Base-by-base conservation (phyloP, 2,113 vertebrate genomes). In the Pogona vitticeps region DNA sequence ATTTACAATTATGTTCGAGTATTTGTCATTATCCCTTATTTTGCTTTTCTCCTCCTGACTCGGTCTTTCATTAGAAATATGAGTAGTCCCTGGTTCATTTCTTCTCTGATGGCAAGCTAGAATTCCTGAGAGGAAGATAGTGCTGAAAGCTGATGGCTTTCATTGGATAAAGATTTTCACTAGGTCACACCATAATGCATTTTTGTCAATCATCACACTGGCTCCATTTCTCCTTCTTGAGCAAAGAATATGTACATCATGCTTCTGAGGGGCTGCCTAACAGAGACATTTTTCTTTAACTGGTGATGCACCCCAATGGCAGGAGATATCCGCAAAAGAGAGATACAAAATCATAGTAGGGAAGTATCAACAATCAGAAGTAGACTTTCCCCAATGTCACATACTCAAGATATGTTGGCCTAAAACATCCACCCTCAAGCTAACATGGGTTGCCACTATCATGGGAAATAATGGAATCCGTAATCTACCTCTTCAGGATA, bases 211-310 rank as follows among this genome's bases (percentile, higher is more conserved):
- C 33, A 0, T 63, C 88, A 14, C n/a, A 28, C 14, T 38, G 1
- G 0, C 76, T 90, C n/a, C 42, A 52, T 85, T 70, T 40, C 14
- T 46, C 58, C 89, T 92, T 72, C 73, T 75, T 81, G 40, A 84
- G 79, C 86, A 90, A 65, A 56, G 26, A n/a, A 81, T 73, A 77
- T 1, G 4, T 10, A 33, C 28, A 52, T 80, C 42, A 67, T 38
- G n/a, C 31, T 76, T 76, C 26, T 33, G 26, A 75, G 80, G 42
- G 59, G 76, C 73, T 90, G 73, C 80, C 72, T 33, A 72, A 86
- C 67, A 80, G 20, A 21, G 87, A 76, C 52, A 42, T 83, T 71
- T 46, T 3, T 72, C 63, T 76, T 65, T 67, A 88, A 65, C 56
- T 36, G 86, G 31, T 15, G 31, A 80, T 28, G 88, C 81, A 81